Evolutionary conservation across 37 sponge, comb jelly and placozoan species (phyloP).

Genomic region (Spongilla lacustris): DNA sequence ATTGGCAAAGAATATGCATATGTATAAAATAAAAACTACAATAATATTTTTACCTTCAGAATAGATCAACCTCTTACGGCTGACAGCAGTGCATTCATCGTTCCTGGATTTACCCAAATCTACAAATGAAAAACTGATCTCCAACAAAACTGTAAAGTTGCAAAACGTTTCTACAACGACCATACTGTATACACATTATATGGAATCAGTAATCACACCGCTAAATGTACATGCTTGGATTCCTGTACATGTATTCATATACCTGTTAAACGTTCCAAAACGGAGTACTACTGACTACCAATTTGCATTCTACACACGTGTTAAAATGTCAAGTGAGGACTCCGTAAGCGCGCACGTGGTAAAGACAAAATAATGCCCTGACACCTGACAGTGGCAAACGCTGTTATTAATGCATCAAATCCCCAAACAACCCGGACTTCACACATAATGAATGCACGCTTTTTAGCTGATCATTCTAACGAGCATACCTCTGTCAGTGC

Average conservation of each 20-base stretch:
- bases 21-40: neutral
- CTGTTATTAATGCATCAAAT: neutral
- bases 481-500: neutral
- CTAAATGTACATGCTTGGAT: neutral
- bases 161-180: neutral
- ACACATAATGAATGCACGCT: neutral
- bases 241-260: constrained; percentile 1
- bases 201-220: neutral
- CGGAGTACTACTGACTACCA: neutral
- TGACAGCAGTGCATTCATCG: neutral
- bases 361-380: neutral
- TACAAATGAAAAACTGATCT: neutral
- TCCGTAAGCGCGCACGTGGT: neutral
- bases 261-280: neutral
- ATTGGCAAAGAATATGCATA: neutral
- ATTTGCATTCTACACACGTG: neutral
- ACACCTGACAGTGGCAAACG: neutral
- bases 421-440: neutral
- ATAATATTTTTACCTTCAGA: neutral
- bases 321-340: neutral
- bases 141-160: neutral
- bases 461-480: neutral
- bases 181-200: neutral
- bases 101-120: neutral
- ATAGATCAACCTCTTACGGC: neutral